Evolutionary conservation across 2,797 vertebrate genomes (phyloP).

Genomic region (Myripristis jacobus): DNA sequence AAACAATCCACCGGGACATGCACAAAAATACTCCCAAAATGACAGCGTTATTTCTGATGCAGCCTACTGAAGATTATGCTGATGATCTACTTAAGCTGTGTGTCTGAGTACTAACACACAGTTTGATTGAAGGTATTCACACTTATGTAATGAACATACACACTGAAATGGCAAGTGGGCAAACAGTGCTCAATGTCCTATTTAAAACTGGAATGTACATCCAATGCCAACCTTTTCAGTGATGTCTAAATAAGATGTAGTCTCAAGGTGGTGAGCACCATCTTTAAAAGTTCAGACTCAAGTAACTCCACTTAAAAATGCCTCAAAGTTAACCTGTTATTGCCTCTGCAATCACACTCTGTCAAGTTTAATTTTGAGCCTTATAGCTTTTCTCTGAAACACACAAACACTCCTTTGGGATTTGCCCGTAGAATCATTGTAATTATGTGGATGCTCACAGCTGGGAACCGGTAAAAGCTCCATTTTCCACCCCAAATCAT

Average conservation of each 20-base stretch:
- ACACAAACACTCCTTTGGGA: constrained; percentile 60
- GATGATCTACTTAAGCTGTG: constrained; percentile 17
- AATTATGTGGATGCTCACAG: constrained; percentile 62
- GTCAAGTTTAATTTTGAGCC: constrained; percentile 65
- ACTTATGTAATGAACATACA: constrained; percentile 5
- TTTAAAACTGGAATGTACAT: constrained; percentile 15
- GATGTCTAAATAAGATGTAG: not conserved
- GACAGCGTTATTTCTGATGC: constrained; percentile 19
- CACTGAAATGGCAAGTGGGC: constrained; percentile 19
- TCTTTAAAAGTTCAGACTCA: constrained; percentile 42
- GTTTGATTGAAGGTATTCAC: constrained; percentile 19
- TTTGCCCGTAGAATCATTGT: constrained; percentile 61
- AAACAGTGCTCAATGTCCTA: not conserved
- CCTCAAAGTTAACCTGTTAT: constrained; percentile 56
- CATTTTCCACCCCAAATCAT: constrained; percentile 67
- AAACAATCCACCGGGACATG: constrained; percentile 13
- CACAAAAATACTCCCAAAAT: constrained; percentile 14
- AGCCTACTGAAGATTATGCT: constrained; percentile 36
- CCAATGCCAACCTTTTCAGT: constrained; percentile 2
- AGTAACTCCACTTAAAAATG: constrained; percentile 49
- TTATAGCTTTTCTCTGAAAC: constrained; percentile 58
- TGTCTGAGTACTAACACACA: not conserved
- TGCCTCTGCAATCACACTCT: constrained; percentile 61
- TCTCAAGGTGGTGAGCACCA: constrained; percentile 9
- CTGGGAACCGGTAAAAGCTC: constrained; percentile 60